Conservation (phyloP, 64 coral and sea anemone species). For the Pocillopora verrucosa region DNA sequence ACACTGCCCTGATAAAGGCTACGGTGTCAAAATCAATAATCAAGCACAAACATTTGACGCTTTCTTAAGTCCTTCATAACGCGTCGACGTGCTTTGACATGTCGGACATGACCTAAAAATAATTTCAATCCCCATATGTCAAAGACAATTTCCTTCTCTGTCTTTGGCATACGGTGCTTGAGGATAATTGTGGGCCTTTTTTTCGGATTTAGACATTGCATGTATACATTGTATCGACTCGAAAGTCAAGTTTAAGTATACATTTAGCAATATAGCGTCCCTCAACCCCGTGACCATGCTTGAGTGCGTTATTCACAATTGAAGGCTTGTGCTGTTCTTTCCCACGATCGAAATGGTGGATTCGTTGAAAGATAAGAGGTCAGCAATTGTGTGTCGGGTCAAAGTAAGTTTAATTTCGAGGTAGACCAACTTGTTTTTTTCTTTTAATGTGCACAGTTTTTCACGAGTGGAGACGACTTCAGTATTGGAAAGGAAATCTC, state of each 20-base stretch:
- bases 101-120: too few relatives aligned
- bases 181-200: background rate
- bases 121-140: too few relatives aligned
- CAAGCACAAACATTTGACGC: too few relatives aligned
- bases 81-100: too few relatives aligned
- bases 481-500: too few relatives aligned
- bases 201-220: background rate
- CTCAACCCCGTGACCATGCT: background rate
- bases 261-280: background rate
- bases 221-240: background rate
- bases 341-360: background rate
- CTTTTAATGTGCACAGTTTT: too few relatives aligned
- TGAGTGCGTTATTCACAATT: background rate
- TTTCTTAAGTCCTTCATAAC: too few relatives aligned
- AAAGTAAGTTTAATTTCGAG: constrained; percentile 12
- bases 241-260: background rate
- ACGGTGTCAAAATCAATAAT: too few relatives aligned
- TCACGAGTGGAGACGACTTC: too few relatives aligned
- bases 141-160: too few relatives aligned
- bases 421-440: background rate
- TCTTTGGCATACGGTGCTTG: background rate
- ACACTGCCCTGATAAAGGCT: too few relatives aligned
- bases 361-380: background rate
- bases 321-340: constrained; percentile 12
- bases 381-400: background rate